Conservation (phyloP, 2,797 vertebrate genomes). For the Pantherophis vulpinus region DNA sequence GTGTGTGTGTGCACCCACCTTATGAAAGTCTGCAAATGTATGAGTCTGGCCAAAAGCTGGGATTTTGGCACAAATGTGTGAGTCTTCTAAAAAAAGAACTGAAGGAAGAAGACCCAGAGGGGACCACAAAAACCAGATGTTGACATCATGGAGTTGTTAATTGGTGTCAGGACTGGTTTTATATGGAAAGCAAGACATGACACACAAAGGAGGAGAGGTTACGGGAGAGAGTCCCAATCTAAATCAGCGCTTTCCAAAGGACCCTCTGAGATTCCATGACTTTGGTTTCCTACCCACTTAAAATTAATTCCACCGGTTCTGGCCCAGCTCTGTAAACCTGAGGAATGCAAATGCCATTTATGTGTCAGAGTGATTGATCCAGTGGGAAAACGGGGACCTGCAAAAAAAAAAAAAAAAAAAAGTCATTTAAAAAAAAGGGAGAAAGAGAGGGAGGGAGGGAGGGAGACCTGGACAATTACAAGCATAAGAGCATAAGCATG, state of each 20-base stretch:
- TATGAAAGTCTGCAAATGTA: constrained; percentile 42
- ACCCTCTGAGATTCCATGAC: neutral
- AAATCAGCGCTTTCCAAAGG: neutral
- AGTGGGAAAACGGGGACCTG: neutral
- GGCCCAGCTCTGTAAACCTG: neutral
- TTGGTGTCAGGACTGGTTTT: constrained; percentile 20
- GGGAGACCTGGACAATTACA: neutral
- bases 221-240: neutral
- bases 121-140: constrained; percentile 48
- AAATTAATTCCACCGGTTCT: neutral
- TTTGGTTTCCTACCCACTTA: neutral
- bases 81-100: constrained; percentile 25
- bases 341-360: neutral
- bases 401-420: too few relatives aligned
- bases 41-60: constrained; percentile 27
- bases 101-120: constrained; percentile 5
- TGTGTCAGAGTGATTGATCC: neutral
- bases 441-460: neutral
- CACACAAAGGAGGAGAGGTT: neutral
- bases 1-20: constrained; percentile 18
- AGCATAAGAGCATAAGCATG: too few relatives aligned
- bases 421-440: neutral
- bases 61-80: constrained; percentile 13
- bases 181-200: constrained; percentile 26
- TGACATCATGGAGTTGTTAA: constrained; percentile 39